phyloP scores from a whole-genome alignment of 1,140 invertebrate species.

The Calliphora vicina region DNA sequence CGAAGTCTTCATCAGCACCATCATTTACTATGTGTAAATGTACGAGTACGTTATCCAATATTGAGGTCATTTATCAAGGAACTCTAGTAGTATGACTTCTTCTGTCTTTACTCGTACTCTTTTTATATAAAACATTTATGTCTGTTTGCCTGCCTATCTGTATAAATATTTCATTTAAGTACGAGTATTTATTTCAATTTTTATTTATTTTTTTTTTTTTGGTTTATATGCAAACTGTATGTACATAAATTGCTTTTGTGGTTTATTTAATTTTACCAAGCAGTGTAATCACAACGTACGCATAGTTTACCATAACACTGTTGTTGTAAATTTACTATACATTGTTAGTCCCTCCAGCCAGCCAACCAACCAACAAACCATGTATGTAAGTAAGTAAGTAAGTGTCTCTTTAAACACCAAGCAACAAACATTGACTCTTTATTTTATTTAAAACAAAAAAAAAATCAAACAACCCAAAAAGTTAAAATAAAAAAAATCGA shows the following conservation, averaged over 20 bases:
- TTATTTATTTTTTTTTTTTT: neutral
- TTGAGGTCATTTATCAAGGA: slow-evolving; percentile 34
- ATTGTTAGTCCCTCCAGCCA: too few relatives aligned
- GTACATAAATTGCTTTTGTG: neutral
- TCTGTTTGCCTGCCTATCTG: too few relatives aligned
- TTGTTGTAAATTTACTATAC: too few relatives aligned
- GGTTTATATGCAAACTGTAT: neutral
- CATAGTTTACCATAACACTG: too few relatives aligned
- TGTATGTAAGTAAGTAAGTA: too few relatives aligned
- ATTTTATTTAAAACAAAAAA: neutral
- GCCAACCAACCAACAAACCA: too few relatives aligned
- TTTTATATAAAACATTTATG: too few relatives aligned
- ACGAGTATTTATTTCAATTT: neutral
- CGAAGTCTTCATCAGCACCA: neutral
- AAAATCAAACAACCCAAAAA: neutral
- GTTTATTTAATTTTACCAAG: neutral
- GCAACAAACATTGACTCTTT: too few relatives aligned
- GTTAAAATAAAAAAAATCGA: too few relatives aligned
- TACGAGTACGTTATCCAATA: neutral
- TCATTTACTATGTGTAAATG: neutral
- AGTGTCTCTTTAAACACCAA: neutral
- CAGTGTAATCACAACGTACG: neutral
- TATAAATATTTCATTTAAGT: too few relatives aligned
- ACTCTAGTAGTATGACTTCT: slow-evolving; percentile 15
- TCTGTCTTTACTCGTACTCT: too few relatives aligned